Percentiles rank a stretch among this genome's conserved stretches.
Conservation (phyloP, 2,113 vertebrate genomes). For the Gymnobelideus leadbeateri region DNA sequence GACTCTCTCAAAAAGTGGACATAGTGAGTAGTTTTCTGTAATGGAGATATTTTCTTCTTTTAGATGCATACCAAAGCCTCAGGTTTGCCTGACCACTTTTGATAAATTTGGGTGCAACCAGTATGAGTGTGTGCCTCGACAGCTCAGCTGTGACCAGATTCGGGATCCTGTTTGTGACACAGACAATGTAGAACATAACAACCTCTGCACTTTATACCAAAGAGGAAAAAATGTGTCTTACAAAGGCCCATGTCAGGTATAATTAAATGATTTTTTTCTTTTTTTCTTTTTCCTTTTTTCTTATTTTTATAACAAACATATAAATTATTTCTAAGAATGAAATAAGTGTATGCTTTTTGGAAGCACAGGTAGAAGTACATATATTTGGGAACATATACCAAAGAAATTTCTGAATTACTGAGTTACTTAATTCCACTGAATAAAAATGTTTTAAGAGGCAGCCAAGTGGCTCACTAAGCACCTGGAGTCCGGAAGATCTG, state of each 20-base stretch:
- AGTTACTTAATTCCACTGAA: background rate
- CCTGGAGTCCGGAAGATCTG: too few species aligned
- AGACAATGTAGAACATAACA: slow-evolving; percentile 90
- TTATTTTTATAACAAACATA: background rate
- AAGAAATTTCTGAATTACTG: background rate
- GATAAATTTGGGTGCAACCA: slow-evolving; percentile 91
- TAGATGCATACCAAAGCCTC: slow-evolving; percentile 92
- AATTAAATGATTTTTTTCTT: background rate
- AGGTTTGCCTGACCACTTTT: slow-evolving; percentile 93
- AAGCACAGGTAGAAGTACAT: background rate
- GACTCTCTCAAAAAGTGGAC: background rate
- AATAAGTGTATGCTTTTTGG: background rate
- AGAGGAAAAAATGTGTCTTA: slow-evolving; percentile 94
- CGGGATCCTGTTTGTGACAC: slow-evolving; percentile 95
- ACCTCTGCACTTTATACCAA: slow-evolving; percentile 92
- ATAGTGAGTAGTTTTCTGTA: background rate
- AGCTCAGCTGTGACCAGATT: slow-evolving; percentile 88
- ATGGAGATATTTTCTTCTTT: background rate
- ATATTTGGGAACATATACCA: background rate
- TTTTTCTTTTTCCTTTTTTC: background rate
- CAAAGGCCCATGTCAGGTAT: slow-evolving; percentile 95
- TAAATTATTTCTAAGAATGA: background rate
- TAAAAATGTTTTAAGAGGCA: background rate
- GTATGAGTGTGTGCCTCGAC: slow-evolving; percentile 91
- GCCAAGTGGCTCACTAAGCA: too few species aligned